Evolutionary conservation across 2,113 vertebrate genomes (phyloP), one percentile per base, ranked within the genome.

Genomic region (Tragelaphus buxtoni): DNA sequence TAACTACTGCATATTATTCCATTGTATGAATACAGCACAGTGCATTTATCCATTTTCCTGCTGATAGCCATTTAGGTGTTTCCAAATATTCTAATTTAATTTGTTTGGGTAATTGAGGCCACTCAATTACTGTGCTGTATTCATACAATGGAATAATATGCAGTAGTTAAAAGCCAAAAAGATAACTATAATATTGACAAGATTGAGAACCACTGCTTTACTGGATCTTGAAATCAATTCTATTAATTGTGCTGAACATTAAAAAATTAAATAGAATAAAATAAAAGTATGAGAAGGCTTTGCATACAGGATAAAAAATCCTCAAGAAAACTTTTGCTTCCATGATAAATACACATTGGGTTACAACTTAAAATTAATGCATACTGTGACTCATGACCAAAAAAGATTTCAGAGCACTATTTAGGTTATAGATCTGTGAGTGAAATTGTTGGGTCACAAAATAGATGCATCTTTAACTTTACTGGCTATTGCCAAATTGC

Each of bases 331-430:
- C 10, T 14, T 90, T 95, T 79, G 42, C 51, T 91, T 93, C 65
- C 49, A 16, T 58, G 56, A 82, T 90, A 93, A 55, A 80, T 56
- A 80, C 13, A 55, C 26, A 55, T 65, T 79, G 18, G 22, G 20
- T n/a, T 84, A 26, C 56, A 83, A 84, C 53, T 39, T 58, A 74
- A 58, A 95, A 90, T 61, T 82, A 87, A 95, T 96, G 87, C 26
- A 88, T 61, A 60, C 20, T 74, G 32, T 90, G 51, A 79, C 51
- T 79, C 45, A 28, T 72, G 32, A 79, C 49, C n/a, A 69, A 72
- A 56, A 69, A 47, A 32, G 32, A 96, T 55, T 69, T 87, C 83
- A 82, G 82, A 63, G 26, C 4, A 13, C 17, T 51, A 26, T 65
- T 53, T 76, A 76, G 49, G 24, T 72, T 86, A 65, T 45, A 58